Evolutionary conservation across 2,797 vertebrate genomes (phyloP).

Genomic region (Pempheris klunzingeri): DNA sequence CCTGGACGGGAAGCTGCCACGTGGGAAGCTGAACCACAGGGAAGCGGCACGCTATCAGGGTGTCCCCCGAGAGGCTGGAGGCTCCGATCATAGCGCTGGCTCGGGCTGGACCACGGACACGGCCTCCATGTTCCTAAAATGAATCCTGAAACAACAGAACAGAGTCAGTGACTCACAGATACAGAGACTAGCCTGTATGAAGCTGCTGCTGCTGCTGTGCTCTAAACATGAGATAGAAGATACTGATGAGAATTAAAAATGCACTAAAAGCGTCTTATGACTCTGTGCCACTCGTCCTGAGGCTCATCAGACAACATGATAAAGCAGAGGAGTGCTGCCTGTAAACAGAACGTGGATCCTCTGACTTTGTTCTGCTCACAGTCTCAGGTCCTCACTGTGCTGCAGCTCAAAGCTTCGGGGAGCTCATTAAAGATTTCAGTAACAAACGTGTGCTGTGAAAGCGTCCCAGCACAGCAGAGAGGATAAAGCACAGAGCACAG

Average conservation of each 20-base stretch:
- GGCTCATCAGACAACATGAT: background rate
- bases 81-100: constrained; percentile 90
- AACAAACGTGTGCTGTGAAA: too few species aligned
- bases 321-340: too few species aligned
- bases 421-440: constrained; percentile 42
- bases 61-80: constrained; percentile 91
- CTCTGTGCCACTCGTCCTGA: background rate
- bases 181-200: too few species aligned
- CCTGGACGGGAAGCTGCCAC: constrained; percentile 91
- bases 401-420: constrained; percentile 14
- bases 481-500: constrained; percentile 18
- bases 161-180: too few species aligned
- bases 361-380: background rate
- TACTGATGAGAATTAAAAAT: background rate
- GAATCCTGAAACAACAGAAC: constrained; percentile 39
- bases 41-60: constrained; percentile 92
- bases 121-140: constrained; percentile 48
- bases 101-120: constrained; percentile 11
- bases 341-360: background rate
- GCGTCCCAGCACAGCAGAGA: background rate
- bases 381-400: constrained; percentile 2
- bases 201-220: background rate
- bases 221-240: background rate
- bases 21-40: constrained; percentile 87
- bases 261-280: background rate